Percentiles rank a stretch among this genome's conserved stretches.
Conservation (phyloP, 2,888 invertebrate genomes). For the Colostygia pectinataria region DNA sequence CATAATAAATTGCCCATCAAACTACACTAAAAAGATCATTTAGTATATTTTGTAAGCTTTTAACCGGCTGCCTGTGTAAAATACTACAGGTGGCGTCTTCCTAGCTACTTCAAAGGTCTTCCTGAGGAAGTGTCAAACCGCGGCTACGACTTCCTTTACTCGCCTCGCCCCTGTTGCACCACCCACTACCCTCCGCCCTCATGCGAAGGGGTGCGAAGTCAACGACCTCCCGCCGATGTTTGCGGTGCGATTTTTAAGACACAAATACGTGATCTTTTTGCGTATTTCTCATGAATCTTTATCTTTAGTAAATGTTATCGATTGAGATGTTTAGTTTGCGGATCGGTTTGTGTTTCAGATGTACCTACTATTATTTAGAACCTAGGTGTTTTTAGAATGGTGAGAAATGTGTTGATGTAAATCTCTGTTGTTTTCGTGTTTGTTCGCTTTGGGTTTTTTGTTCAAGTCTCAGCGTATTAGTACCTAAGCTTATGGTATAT, state of each 20-base stretch:
- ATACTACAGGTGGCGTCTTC: slow-evolving; percentile 52
- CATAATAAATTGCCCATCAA: neutral
- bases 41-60: slow-evolving; percentile 1
- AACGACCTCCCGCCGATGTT: slow-evolving; percentile 68
- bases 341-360: slow-evolving; percentile 28
- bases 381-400: neutral
- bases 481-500: too few species aligned
- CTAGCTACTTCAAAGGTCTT: slow-evolving; percentile 74
- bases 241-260: slow-evolving; percentile 75
- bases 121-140: slow-evolving; percentile 81
- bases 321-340: slow-evolving; percentile 49
- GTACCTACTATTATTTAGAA: slow-evolving; percentile 5
- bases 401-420: neutral
- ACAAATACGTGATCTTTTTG: slow-evolving; percentile 68
- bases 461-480: neutral
- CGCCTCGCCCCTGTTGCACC: slow-evolving; percentile 47
- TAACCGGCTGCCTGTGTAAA: slow-evolving; percentile 13
- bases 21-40: neutral
- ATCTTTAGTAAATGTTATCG: slow-evolving; percentile 58
- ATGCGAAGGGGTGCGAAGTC: slow-evolving; percentile 58
- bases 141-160: slow-evolving; percentile 70
- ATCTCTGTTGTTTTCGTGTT: neutral
- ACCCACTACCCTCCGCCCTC: slow-evolving; percentile 34
- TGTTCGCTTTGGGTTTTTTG: neutral
- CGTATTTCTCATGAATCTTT: slow-evolving; percentile 60